Evolutionary conservation across 2,113 vertebrate species (phyloP).

Genomic region (Pachypanchax playfairii): DNA sequence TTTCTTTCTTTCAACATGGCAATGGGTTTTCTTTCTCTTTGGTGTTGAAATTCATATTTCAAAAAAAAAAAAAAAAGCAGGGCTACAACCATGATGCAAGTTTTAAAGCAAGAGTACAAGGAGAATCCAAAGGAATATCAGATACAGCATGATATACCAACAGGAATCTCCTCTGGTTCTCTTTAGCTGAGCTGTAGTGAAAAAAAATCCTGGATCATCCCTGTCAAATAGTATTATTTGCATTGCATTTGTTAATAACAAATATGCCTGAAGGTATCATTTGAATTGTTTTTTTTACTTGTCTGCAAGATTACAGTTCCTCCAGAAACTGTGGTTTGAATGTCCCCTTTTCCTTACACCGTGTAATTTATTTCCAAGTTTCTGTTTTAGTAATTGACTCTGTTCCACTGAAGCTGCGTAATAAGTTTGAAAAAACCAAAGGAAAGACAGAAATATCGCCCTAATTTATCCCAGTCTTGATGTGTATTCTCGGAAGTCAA

Average conservation of each 20-base stretch:
- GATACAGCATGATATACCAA: too few species aligned
- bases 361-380: slow-evolving; percentile 54
- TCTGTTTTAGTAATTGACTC: slow-evolving; percentile 63
- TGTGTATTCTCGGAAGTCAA: slow-evolving; percentile 61
- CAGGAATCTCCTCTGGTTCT: too few species aligned
- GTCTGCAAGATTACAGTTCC: slow-evolving; percentile 39
- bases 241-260: too few species aligned
- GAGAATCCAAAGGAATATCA: too few species aligned
- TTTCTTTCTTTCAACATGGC: too few species aligned
- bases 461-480: slow-evolving; percentile 38
- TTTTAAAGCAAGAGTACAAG: too few species aligned
- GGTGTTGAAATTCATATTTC: too few species aligned
- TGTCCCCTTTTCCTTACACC: slow-evolving; percentile 54
- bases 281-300: slow-evolving; percentile 15
- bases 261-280: not conserved
- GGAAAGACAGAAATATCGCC: slow-evolving; percentile 52
- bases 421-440: slow-evolving; percentile 59
- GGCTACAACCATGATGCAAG: too few species aligned
- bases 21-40: too few species aligned
- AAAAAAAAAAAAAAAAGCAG: too few species aligned
- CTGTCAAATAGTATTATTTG: not conserved
- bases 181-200: too few species aligned
- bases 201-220: too few species aligned
- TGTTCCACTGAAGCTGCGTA: slow-evolving; percentile 33
- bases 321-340: slow-evolving; percentile 59